Conservation (phyloP, 2,113 vertebrate species). For the Malurus melanocephalus region DNA sequence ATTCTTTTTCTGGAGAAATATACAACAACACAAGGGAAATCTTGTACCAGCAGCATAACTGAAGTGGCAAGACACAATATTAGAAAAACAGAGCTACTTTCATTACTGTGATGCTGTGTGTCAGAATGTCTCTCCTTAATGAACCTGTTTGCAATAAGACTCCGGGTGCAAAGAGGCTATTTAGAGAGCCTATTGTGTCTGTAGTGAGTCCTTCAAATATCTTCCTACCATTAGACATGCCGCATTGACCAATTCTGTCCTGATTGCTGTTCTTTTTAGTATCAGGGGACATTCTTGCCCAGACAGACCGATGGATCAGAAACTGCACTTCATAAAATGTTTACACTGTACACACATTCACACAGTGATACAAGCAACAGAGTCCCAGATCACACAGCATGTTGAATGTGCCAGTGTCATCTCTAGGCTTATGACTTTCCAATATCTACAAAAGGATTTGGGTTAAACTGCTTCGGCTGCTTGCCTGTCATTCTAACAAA, state of each 20-base stretch:
- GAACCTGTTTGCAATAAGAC: slow-evolving; percentile 87
- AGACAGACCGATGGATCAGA: slow-evolving; percentile 85
- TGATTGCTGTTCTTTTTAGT: slow-evolving; percentile 84
- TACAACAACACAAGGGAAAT: slow-evolving; percentile 85
- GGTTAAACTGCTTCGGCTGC: slow-evolving; percentile 66
- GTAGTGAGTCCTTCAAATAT: slow-evolving; percentile 83
- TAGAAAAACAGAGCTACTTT: slow-evolving; percentile 84
- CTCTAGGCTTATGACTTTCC: slow-evolving; percentile 74
- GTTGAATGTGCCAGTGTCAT: slow-evolving; percentile 72
- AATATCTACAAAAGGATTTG: slow-evolving; percentile 75
- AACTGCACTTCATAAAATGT: slow-evolving; percentile 86
- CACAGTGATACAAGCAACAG: slow-evolving; percentile 65
- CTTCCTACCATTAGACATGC: slow-evolving; percentile 87
- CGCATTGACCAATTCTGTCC: slow-evolving; percentile 85
- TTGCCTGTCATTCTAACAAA: slow-evolving; percentile 70
- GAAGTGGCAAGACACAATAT: slow-evolving; percentile 85
- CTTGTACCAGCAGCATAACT: slow-evolving; percentile 81
- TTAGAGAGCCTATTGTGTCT: slow-evolving; percentile 86
- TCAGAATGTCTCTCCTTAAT: slow-evolving; percentile 86
- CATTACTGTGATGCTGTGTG: slow-evolving; percentile 85
- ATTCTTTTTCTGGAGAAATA: slow-evolving; percentile 83
- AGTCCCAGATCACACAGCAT: slow-evolving; percentile 71
- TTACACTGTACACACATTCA: slow-evolving; percentile 77
- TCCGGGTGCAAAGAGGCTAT: slow-evolving; percentile 85
- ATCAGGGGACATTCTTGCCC: slow-evolving; percentile 79